Conservation (phyloP, 2,113 vertebrate genomes). For the Oostethus manadensis region DNA sequence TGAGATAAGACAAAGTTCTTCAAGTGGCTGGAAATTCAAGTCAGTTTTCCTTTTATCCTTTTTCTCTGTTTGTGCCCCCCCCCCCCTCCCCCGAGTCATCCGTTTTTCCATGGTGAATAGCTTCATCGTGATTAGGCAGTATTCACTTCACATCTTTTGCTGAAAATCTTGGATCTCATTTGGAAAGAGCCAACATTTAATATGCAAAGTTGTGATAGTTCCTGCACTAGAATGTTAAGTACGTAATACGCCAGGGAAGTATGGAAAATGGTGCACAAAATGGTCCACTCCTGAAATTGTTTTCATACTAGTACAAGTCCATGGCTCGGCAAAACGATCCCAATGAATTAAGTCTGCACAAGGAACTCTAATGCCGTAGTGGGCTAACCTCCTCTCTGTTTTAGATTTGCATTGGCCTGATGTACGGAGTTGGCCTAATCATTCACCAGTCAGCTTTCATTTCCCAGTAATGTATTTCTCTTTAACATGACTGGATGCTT, state of each 20-base stretch:
- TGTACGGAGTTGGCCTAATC: neutral
- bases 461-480: neutral
- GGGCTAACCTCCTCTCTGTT: too few relatives aligned
- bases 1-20: slow-evolving; percentile 38
- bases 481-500: slow-evolving; percentile 24
- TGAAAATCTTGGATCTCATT: slow-evolving; percentile 34
- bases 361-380: neutral
- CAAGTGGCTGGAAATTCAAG: slow-evolving; percentile 14
- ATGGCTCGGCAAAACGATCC: too few relatives aligned
- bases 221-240: slow-evolving; percentile 36
- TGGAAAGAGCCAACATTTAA: slow-evolving; percentile 33
- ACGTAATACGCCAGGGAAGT: too few relatives aligned
- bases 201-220: slow-evolving; percentile 29
- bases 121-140: slow-evolving; percentile 24
- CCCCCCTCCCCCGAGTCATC: slow-evolving; percentile 1
- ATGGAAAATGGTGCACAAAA: too few relatives aligned
- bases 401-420: too few relatives aligned
- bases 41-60: slow-evolving; percentile 1
- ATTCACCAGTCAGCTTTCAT: neutral
- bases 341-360: neutral
- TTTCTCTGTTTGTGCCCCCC: slow-evolving; percentile 2
- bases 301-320: too few relatives aligned
- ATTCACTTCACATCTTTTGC: slow-evolving; percentile 25
- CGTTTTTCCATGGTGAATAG: neutral
- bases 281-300: too few relatives aligned